These are phyloP conservation scores for Lochmaea capreae DNA, from an alignment of 2,888 invertebrate genomes.

Conservation along the genomic window DNA sequence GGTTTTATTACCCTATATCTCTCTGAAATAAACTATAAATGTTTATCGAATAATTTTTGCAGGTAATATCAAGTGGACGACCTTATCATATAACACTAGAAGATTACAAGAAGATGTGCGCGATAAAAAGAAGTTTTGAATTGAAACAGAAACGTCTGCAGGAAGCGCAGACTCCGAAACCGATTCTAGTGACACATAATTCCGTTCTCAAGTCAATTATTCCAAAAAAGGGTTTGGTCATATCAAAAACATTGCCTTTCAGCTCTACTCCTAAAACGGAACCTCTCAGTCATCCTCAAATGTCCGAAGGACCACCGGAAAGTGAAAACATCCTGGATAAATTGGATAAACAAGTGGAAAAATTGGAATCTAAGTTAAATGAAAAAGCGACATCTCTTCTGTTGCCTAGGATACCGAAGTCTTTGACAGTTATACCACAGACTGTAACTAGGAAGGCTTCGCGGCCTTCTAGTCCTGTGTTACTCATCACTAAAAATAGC, in stretches of 20 bases:
- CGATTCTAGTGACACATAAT: slow-evolving; percentile 48
- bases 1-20: too few species aligned
- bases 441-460: slow-evolving; percentile 63
- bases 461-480: slow-evolving; percentile 59
- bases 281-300: slow-evolving; percentile 22
- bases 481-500: slow-evolving; percentile 57
- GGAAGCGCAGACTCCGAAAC: slow-evolving; percentile 66
- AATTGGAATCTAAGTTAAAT: slow-evolving; percentile 60
- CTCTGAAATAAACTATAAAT: too few species aligned
- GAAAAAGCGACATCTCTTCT: slow-evolving; percentile 66
- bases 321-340: slow-evolving; percentile 63
- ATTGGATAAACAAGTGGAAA: slow-evolving; percentile 66
- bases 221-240: slow-evolving; percentile 56
- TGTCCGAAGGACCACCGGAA: slow-evolving; percentile 35
- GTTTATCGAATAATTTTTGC: slow-evolving; percentile 49
- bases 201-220: slow-evolving; percentile 56
- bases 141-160: slow-evolving; percentile 68
- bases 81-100: slow-evolving; percentile 82
- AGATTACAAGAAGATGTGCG: slow-evolving; percentile 84
- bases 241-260: slow-evolving; percentile 58
- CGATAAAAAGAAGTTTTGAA: slow-evolving; percentile 73
- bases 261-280: slow-evolving; percentile 43
- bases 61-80: slow-evolving; percentile 81
- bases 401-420: slow-evolving; percentile 84
- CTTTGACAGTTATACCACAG: slow-evolving; percentile 84